Evolutionary conservation across 2,888 invertebrate genomes (phyloP).

Genomic region (Biston betularia): DNA sequence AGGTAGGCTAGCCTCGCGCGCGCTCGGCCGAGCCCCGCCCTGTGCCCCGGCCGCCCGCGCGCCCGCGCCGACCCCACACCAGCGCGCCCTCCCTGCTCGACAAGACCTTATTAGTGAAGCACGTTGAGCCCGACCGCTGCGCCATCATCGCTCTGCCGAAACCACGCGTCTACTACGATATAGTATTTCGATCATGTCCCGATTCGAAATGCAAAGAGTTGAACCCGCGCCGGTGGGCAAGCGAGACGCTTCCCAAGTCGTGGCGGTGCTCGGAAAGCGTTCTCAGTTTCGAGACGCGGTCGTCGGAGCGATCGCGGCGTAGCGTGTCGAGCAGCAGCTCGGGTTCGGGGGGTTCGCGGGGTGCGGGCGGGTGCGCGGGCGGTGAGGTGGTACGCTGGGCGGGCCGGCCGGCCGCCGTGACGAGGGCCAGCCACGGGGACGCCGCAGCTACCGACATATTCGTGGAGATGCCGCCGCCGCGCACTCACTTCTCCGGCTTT

Average conservation of each 20-base stretch:
- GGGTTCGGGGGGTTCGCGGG: constrained; percentile 48
- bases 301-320: constrained; percentile 65
- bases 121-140: constrained; percentile 77
- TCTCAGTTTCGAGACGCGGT: constrained; percentile 65
- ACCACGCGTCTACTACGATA: constrained; percentile 77
- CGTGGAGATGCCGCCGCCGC: constrained; percentile 80
- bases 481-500: constrained; percentile 82
- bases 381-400: constrained; percentile 78
- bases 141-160: constrained; percentile 79
- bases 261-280: constrained; percentile 81
- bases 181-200: constrained; percentile 64
- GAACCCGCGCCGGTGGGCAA: constrained; percentile 73
- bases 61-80: constrained; percentile 63
- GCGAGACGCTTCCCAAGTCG: constrained; percentile 76
- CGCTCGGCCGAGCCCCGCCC: constrained; percentile 78
- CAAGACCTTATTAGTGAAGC: constrained; percentile 77
- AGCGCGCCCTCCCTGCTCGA: constrained; percentile 76
- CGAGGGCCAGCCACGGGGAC: constrained; percentile 83
- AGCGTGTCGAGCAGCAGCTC: constrained; percentile 64
- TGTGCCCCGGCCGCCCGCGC: constrained; percentile 59
- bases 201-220: constrained; percentile 62
- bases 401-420: constrained; percentile 82
- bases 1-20: constrained; percentile 88
- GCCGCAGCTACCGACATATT: constrained; percentile 79
- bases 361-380: constrained; percentile 57